Evolutionary conservation across 2,888 invertebrate species (phyloP).

Genomic region (Therioaphis trifolii): DNA sequence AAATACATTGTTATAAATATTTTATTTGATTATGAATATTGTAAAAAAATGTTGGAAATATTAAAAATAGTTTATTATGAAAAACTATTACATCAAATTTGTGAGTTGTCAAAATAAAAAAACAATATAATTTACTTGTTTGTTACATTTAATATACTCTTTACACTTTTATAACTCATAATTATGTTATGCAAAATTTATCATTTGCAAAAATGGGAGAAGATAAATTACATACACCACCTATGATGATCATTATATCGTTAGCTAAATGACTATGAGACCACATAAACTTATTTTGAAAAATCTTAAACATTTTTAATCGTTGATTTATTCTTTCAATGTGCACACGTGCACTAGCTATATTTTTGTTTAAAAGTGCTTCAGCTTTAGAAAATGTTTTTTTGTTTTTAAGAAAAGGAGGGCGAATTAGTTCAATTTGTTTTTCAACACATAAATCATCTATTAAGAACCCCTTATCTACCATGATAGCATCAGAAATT

Average conservation of each 20-base stretch:
- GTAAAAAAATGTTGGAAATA: not conserved
- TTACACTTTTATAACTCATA: not conserved
- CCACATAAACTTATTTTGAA: not conserved
- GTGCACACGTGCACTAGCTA: constrained; percentile 2
- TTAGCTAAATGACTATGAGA: not conserved
- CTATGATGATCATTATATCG: not conserved
- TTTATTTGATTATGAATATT: not conserved
- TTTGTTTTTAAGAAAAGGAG: not conserved
- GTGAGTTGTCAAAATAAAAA: not conserved
- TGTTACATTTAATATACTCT: not conserved
- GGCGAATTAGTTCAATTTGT: not conserved
- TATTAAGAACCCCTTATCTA: too few species aligned
- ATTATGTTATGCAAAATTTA: not conserved
- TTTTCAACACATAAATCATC: not conserved
- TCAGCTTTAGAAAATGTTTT: not conserved
- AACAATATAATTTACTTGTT: not conserved
- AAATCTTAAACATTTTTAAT: not conserved
- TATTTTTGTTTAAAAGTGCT: not conserved
- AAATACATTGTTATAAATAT: constrained; percentile 13
- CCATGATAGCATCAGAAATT: constrained; percentile 25
- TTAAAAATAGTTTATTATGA: constrained; percentile 25
- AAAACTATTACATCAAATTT: constrained; percentile 23
- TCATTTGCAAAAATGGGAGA: not conserved
- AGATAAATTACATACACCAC: not conserved
- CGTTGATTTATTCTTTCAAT: not conserved